Evolutionary conservation across 2,888 invertebrate species (phyloP).

Genomic region (Drosophila recens): DNA sequence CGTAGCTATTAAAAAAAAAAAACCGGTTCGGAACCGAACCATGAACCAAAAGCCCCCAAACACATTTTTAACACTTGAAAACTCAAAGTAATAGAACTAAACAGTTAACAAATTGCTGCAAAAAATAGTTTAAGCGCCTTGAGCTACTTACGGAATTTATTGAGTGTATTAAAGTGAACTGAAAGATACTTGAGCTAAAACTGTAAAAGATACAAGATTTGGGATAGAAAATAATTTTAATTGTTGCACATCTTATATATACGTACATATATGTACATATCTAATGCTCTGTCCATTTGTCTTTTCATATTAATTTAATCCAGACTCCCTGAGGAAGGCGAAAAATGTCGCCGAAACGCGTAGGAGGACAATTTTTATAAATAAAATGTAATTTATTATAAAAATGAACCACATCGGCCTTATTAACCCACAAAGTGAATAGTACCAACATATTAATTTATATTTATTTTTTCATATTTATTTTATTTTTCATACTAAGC

Average conservation of each 20-base stretch:
- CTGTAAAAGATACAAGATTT: neutral
- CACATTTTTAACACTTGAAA: conserved; percentile 25
- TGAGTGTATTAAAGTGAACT: neutral
- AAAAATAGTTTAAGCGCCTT: neutral
- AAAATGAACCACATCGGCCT: too few species aligned
- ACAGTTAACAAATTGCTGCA: conserved; percentile 2
- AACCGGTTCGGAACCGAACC: conserved; percentile 61
- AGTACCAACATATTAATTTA: too few species aligned
- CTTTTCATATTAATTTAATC: neutral
- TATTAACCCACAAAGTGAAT: too few species aligned
- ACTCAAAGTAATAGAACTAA: conserved; percentile 2
- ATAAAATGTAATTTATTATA: too few species aligned
- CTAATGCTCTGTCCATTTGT: neutral
- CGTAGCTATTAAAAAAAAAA: conserved; percentile 36
- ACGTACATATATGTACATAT: neutral
- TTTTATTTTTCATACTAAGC: too few species aligned
- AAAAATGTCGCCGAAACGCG: too few species aligned
- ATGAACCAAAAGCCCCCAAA: conserved; percentile 44
- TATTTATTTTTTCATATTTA: too few species aligned
- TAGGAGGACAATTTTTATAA: too few species aligned
- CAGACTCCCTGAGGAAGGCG: too few species aligned
- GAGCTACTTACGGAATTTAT: neutral
- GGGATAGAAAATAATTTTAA: neutral
- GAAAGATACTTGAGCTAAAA: neutral
- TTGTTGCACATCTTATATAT: neutral